phyloP scores from a whole-genome alignment of 1,140 invertebrate genomes.

The Philotrypesis tridentata region DNA sequence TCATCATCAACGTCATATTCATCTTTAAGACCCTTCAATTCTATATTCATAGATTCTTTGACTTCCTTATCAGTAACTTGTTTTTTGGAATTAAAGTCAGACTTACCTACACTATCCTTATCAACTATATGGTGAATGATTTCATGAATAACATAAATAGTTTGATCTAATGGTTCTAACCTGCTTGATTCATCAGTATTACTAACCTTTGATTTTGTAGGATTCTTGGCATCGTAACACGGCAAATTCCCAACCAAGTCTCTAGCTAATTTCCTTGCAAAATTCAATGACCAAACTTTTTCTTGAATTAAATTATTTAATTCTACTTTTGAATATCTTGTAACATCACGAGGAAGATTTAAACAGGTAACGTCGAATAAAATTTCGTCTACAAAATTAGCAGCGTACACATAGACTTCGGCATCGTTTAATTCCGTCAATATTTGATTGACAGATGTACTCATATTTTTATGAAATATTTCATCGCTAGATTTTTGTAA shows the following conservation, averaged over 20 bases:
- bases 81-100: constrained; percentile 39
- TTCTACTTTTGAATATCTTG: constrained; percentile 28
- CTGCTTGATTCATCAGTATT: constrained; percentile 18
- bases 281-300: constrained; percentile 50
- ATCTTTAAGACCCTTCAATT: constrained; percentile 52
- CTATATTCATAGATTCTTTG: constrained; percentile 58
- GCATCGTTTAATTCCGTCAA: constrained; percentile 61
- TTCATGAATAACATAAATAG: constrained; percentile 59
- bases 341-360: constrained; percentile 32
- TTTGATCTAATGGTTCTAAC: constrained; percentile 39
- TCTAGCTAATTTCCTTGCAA: constrained; percentile 51
- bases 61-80: constrained; percentile 51
- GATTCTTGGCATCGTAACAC: constrained; percentile 13
- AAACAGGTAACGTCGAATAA: constrained; percentile 52
- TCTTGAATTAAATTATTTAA: constrained; percentile 38
- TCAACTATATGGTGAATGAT: constrained; percentile 65
- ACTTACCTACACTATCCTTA: constrained; percentile 30
- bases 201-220: constrained; percentile 40
- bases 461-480: constrained; percentile 64
- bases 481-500: constrained; percentile 58
- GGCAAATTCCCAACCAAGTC: constrained; percentile 47
- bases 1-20: constrained; percentile 39
- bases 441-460: constrained; percentile 64
- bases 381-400: constrained; percentile 61
- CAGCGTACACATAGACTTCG: constrained; percentile 54